These are phyloP conservation scores for Plebejus argus DNA, from an alignment of 2,888 invertebrate genomes.

Conservation along the genomic window DNA sequence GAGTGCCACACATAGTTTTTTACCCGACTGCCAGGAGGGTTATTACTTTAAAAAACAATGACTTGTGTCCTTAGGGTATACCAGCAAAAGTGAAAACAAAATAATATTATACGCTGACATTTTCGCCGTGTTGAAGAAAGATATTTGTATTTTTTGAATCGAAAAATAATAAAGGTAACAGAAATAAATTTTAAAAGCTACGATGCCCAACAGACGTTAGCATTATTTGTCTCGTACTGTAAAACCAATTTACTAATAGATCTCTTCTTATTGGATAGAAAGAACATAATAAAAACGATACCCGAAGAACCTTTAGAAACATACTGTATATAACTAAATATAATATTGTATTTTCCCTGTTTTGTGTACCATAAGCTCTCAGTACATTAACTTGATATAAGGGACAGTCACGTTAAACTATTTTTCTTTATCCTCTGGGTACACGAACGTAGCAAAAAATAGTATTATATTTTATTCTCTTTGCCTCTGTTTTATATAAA, in stretches of 20 bases:
- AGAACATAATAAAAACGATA: background rate
- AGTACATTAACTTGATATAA: slow-evolving; percentile 8
- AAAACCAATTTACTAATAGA: background rate
- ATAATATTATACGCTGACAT: too few species aligned
- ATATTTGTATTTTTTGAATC: too few species aligned
- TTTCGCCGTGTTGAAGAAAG: too few species aligned
- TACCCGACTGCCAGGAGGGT: too few species aligned
- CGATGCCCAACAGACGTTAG: background rate
- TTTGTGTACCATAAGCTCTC: slow-evolving; percentile 4
- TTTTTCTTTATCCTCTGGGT: background rate
- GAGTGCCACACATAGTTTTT: too few species aligned
- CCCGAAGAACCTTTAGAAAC: background rate
- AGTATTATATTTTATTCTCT: background rate
- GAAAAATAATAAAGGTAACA: too few species aligned
- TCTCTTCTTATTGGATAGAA: background rate
- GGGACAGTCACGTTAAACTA: slow-evolving; percentile 10
- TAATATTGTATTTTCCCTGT: background rate
- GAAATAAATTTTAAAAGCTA: too few species aligned
- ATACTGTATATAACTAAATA: background rate
- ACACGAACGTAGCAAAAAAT: background rate
- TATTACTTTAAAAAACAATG: too few species aligned
- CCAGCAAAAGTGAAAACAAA: too few species aligned
- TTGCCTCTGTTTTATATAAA: too few species aligned
- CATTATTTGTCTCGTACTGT: background rate
- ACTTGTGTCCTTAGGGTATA: too few species aligned